Conservation (phyloP, 2,888 invertebrate genomes). For the Drosophila nr. fundita region DNA sequence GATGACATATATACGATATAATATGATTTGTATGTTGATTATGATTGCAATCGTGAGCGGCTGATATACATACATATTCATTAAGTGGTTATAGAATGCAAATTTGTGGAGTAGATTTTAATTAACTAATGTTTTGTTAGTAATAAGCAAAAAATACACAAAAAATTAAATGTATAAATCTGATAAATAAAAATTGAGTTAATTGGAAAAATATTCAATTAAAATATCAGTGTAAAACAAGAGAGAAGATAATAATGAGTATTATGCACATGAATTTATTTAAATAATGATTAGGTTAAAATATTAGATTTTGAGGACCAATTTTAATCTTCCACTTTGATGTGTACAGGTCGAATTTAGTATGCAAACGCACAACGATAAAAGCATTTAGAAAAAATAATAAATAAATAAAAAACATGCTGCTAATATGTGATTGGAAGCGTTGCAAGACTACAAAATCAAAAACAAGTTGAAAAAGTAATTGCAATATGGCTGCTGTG, state of each 20-base stretch:
- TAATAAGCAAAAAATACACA: not conserved
- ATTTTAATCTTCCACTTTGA: not conserved
- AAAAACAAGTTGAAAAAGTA: not conserved
- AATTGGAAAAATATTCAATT: not conserved
- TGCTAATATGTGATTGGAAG: constrained; percentile 2
- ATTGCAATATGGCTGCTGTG: constrained; percentile 12
- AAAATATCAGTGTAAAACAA: not conserved
- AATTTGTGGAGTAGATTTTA: not conserved
- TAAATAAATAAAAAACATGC: constrained; percentile 22
- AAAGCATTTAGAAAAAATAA: not conserved
- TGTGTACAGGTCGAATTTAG: not conserved
- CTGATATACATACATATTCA: not conserved
- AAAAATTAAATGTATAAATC: not conserved
- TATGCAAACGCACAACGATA: not conserved
- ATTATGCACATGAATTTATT: not conserved
- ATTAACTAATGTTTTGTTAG: not conserved
- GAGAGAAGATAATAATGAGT: no score
- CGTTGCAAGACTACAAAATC: not conserved
- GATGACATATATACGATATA: not conserved
- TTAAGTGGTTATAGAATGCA: not conserved
- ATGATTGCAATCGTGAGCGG: not conserved
- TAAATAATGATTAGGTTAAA: not conserved
- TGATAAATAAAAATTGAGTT: not conserved
- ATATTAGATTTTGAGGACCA: no score
- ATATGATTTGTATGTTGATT: not conserved